These are phyloP conservation scores for Echeneis naucrates DNA, from an alignment of 2,797 vertebrate species.

Conservation along the genomic window DNA sequence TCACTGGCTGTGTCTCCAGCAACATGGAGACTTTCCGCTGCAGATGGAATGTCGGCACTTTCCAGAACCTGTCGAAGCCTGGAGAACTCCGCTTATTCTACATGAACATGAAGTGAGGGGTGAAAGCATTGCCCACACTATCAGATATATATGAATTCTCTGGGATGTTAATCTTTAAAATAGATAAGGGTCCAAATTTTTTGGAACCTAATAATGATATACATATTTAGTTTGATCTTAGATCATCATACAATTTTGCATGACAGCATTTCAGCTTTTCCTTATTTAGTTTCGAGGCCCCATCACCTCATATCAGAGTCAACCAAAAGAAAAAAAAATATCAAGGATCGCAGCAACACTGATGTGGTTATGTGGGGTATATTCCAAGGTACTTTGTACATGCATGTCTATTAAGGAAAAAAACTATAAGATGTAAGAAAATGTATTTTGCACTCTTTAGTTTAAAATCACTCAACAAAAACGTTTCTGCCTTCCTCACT, in stretches of 20 bases:
- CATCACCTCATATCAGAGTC: background rate
- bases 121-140: background rate
- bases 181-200: too few relatives aligned
- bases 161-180: conserved; percentile 3
- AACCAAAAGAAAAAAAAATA: background rate
- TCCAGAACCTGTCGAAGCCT: conserved; percentile 79
- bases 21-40: conserved; percentile 94
- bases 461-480: too few relatives aligned
- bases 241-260: too few relatives aligned
- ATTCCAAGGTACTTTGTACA: background rate
- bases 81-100: conserved; percentile 88
- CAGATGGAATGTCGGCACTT: conserved; percentile 87
- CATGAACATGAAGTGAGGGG: conserved; percentile 76
- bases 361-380: too few relatives aligned
- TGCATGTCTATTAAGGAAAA: background rate
- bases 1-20: conserved; percentile 90
- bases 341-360: too few relatives aligned
- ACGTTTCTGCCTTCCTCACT: too few relatives aligned
- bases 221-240: too few relatives aligned
- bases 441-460: background rate
- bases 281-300: background rate
- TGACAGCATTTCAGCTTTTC: background rate
- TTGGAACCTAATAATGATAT: too few relatives aligned
- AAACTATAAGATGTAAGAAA: background rate
- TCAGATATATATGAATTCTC: background rate